Conservation (phyloP, 2,888 invertebrate species). For the Agriopis aurantiaria region DNA sequence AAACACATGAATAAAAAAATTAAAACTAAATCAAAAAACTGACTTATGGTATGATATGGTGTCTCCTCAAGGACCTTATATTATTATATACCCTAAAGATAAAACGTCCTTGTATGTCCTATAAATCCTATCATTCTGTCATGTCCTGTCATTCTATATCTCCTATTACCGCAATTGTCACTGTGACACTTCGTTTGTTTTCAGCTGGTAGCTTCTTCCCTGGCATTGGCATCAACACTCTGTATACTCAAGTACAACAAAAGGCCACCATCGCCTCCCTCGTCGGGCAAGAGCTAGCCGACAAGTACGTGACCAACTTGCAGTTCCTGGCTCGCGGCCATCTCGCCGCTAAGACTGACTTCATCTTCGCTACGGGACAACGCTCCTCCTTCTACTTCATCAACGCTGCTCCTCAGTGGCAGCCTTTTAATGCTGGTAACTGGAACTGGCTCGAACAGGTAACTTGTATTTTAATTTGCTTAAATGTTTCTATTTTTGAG, state of each 20-base stretch:
- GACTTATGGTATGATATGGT: neutral
- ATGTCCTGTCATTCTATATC: neutral
- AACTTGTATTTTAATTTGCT: neutral
- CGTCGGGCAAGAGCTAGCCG: slow-evolving; percentile 68
- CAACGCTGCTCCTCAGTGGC: slow-evolving; percentile 90
- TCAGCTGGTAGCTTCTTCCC: slow-evolving; percentile 82
- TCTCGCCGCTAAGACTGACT: slow-evolving; percentile 87
- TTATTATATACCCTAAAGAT: no score
- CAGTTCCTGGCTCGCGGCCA: slow-evolving; percentile 87
- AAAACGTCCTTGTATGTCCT: no score
- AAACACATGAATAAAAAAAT: no score
- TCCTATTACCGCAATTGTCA: neutral
- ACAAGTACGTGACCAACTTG: slow-evolving; percentile 76
- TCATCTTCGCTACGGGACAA: slow-evolving; percentile 87
- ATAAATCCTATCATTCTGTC: no score
- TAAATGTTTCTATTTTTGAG: neutral
- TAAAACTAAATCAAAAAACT: neutral
- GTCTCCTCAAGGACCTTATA: no score
- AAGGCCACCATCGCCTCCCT: slow-evolving; percentile 61
- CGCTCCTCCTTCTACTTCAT: slow-evolving; percentile 87
- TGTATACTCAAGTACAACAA: slow-evolving; percentile 74
- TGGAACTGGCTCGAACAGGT: slow-evolving; percentile 84
- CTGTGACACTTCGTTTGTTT: neutral
- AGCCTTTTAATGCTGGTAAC: slow-evolving; percentile 86
- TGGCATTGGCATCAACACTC: slow-evolving; percentile 69